phyloP scores from a whole-genome alignment of 1,140 invertebrate species.

The Caligus rogercresseyi region DNA sequence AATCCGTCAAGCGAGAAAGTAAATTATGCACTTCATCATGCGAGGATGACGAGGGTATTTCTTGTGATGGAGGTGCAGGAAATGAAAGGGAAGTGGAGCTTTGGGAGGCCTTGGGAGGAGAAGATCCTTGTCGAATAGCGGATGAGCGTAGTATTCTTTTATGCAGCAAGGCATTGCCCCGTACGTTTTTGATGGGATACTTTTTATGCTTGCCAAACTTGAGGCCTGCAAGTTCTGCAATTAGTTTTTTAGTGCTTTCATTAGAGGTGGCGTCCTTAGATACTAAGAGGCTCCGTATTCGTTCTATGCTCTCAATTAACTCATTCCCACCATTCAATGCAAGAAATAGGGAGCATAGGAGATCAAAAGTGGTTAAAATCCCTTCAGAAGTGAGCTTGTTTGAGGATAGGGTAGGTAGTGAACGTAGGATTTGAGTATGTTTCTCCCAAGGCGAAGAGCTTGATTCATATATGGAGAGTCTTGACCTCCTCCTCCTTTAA shows the following conservation, averaged over 20 bases:
- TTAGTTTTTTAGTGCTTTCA: constrained; percentile 1
- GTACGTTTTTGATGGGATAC: neutral
- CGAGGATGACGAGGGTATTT: too few relatives aligned
- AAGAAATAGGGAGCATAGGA: neutral
- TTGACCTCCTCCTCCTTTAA: neutral
- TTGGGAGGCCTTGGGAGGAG: too few relatives aligned
- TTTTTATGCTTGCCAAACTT: neutral
- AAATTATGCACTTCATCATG: neutral
- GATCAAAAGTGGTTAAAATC: neutral
- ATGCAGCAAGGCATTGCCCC: neutral
- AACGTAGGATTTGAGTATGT: neutral
- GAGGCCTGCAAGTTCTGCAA: neutral
- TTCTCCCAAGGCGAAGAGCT: neutral
- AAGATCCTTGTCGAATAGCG: neutral
- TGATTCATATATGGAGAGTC: neutral
- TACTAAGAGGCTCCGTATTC: neutral
- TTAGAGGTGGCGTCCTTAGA: neutral
- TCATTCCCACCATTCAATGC: neutral
- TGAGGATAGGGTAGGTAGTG: neutral
- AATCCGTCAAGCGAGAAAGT: neutral
- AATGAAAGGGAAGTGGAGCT: too few relatives aligned
- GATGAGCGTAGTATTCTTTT: neutral
- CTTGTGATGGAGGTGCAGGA: too few relatives aligned
- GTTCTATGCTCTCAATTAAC: neutral
- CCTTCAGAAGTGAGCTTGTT: neutral